Base-by-base conservation (phyloP, 1,140 invertebrate species). In the Aporrectodea caliginosa region DNA sequence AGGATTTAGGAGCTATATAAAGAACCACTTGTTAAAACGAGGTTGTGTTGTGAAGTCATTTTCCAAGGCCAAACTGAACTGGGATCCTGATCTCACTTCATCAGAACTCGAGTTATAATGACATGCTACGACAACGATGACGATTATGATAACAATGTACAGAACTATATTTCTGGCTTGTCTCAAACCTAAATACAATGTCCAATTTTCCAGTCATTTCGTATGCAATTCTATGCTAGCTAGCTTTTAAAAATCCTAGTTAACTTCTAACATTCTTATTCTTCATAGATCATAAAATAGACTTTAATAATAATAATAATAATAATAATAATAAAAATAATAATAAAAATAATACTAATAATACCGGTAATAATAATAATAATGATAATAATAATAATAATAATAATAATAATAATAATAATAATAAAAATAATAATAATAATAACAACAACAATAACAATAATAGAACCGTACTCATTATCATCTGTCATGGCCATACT, bases 401-500 rank as follows among this genome's bases (percentile, higher is more conserved):
- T 68, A 68, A 27, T 68, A 16, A 16, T 68, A 68, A 68, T 68
- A 14, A 68, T 68, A 68, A 68, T 16, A 27, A 16, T 27, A 68
- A 16, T 68, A 27, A 68, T 68, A 16, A 14, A 68, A 16, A 14
- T 16, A 68, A 14, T 16, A 68, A 68, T 27, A 68, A 16, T 68
- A 68, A 27, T 16, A 68, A 74, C 2, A 31, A 29, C 30, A 1
- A 31, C 1, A 74, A 31, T 74, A 22, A 2, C 2, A 2, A 30
- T 74, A 31, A 31, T 2, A 29, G 22, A 22, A 74, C 30, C 73
- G 30, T 31, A 68, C 14, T 68, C 27, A 68, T 14, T 68, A 68
- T 16, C 58, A 16, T 68, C 27, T 27, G 27, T 27, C 58, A 68
- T 68, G 14, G 27, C 27, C 14, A 68, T 68, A 77, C 94, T 93